A percentile compares a stretch with the other conserved stretches of the same genome.
Evolutionary conservation across 2,797 vertebrate genomes (phyloP).

Genomic region (Luscinia megarhynchos): DNA sequence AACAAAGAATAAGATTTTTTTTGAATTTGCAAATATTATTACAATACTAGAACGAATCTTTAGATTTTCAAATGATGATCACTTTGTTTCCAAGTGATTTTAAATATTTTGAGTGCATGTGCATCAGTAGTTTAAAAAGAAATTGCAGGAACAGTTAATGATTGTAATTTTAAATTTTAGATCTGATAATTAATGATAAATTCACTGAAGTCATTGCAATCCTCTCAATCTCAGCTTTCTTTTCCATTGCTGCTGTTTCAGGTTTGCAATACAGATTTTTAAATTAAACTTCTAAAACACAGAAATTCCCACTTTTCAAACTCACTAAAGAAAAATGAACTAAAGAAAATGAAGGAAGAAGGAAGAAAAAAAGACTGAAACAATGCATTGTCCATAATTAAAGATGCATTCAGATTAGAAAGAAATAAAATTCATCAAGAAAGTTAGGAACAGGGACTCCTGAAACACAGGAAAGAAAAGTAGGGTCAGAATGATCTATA

Average conservation of each 20-base stretch:
- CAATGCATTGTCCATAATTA: neutral
- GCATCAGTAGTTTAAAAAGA: neutral
- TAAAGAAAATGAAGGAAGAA: neutral
- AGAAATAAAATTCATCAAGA: neutral
- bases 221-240: neutral
- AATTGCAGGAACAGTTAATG: neutral
- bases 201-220: neutral
- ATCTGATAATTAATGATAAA: neutral
- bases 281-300: neutral
- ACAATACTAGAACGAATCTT: neutral
- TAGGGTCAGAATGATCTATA: neutral
- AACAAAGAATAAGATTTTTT: neutral
- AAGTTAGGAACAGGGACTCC: neutral
- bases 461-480: neutral
- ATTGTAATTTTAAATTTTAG: neutral
- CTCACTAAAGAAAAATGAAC: neutral
- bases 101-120: neutral
- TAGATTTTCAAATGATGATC: neutral
- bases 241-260: neutral
- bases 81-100: neutral
- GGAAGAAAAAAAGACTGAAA: neutral
- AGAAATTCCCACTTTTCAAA: neutral
- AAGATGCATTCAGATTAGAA: neutral
- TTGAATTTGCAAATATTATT: neutral
- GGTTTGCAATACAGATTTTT: neutral